Conservation (phyloP, 2,113 vertebrate species). For the Erythrocercus mccallii region DNA sequence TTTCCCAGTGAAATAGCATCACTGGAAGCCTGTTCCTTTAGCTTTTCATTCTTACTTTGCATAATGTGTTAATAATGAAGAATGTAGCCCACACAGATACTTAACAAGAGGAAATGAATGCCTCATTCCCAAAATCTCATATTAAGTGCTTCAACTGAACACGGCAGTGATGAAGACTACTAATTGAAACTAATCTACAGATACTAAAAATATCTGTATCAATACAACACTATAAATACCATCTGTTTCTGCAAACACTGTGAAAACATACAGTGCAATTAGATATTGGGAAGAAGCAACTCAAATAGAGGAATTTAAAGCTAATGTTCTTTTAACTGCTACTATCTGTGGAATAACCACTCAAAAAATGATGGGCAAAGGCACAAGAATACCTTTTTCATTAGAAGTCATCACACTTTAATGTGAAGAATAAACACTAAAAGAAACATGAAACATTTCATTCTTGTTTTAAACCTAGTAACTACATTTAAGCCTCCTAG, state of each 20-base stretch:
- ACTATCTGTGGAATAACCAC: background rate
- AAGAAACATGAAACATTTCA: background rate
- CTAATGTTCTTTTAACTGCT: background rate
- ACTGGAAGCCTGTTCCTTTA: background rate
- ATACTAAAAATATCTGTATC: slow-evolving; percentile 19
- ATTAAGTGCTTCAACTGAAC: background rate
- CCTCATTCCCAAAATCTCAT: slow-evolving; percentile 1
- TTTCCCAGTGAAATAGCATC: background rate
- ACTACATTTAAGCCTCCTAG: background rate
- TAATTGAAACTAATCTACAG: slow-evolving; percentile 1
- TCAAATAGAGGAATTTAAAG: background rate
- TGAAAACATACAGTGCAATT: background rate
- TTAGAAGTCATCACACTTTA: background rate
- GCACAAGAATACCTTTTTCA: background rate
- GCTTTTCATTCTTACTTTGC: background rate
- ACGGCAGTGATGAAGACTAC: background rate
- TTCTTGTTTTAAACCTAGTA: background rate
- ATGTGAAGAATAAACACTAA: background rate
- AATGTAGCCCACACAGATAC: background rate
- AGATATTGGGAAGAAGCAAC: background rate
- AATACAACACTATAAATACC: background rate
- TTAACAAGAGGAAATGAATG: background rate
- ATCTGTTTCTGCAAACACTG: background rate
- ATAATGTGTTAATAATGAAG: background rate
- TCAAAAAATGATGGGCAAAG: background rate